Evolutionary conservation across 2,113 vertebrate genomes (phyloP).

Genomic region (Corydoras sp.): DNA sequence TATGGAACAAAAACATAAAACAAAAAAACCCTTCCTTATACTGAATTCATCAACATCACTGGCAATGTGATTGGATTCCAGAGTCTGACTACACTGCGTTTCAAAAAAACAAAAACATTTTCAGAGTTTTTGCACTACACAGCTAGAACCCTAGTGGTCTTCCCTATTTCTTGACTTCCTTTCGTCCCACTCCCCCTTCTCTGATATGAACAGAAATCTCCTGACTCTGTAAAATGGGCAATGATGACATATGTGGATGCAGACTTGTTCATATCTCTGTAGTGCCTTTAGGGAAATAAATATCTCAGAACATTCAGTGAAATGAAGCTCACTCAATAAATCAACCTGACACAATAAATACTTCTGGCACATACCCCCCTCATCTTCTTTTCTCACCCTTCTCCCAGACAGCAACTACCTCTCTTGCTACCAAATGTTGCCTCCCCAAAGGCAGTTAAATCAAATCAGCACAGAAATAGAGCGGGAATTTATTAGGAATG

Average conservation of each 20-base stretch:
- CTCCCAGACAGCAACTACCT: slow-evolving; percentile 89
- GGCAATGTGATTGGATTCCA: slow-evolving; percentile 12
- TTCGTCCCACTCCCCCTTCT: slow-evolving; percentile 24
- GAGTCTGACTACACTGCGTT: too few relatives aligned
- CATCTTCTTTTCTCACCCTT: slow-evolving; percentile 69
- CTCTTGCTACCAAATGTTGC: slow-evolving; percentile 98
- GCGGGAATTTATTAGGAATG: slow-evolving; percentile 99
- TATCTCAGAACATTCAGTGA: slow-evolving; percentile 99
- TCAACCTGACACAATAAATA: slow-evolving; percentile 99
- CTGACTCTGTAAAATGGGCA: slow-evolving; percentile 99
- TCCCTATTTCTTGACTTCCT: slow-evolving; percentile 44
- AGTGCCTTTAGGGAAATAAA: slow-evolving; percentile 99
- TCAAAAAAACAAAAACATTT: too few relatives aligned
- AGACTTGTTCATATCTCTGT: slow-evolving; percentile 99
- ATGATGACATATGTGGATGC: slow-evolving; percentile 99
- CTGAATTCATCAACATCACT: slow-evolving; percentile 45
- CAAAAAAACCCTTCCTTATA: not conserved
- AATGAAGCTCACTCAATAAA: slow-evolving; percentile 99
- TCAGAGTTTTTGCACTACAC: not conserved
- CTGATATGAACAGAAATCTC: slow-evolving; percentile 84
- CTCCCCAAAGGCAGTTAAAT: slow-evolving; percentile 98
- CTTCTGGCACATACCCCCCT: slow-evolving; percentile 96
- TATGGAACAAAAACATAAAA: too few relatives aligned
- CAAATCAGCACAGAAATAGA: slow-evolving; percentile 98
- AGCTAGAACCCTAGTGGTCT: slow-evolving; percentile 77